Percentiles rank a stretch among this genome's conserved stretches.
These are phyloP conservation scores for Apodemia duryi DNA, from an alignment of 2,888 invertebrate genomes.

Conservation along the genomic window DNA sequence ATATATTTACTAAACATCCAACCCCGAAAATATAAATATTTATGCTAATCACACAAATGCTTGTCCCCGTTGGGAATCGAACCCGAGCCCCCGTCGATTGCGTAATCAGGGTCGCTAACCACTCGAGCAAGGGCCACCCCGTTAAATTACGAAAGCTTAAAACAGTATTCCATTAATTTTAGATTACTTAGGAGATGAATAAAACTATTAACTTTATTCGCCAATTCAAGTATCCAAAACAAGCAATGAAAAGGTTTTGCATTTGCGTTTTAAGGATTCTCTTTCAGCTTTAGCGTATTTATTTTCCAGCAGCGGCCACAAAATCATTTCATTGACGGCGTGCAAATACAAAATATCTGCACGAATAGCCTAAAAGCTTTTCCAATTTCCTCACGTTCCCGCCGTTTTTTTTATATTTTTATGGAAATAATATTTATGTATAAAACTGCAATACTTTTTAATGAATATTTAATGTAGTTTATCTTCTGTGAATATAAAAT, in stretches of 20 bases:
- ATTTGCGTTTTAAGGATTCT: slow-evolving; percentile 9
- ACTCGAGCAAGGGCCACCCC: too few species aligned
- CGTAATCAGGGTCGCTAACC: too few species aligned
- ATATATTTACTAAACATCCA: too few species aligned
- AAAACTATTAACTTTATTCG: neutral
- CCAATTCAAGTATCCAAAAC: neutral
- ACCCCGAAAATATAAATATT: too few species aligned
- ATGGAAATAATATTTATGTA: slow-evolving; percentile 13
- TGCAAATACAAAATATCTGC: slow-evolving; percentile 26
- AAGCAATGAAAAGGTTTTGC: slow-evolving; percentile 6
- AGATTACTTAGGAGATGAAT: neutral
- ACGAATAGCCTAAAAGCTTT: slow-evolving; percentile 28
- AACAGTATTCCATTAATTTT: too few species aligned
- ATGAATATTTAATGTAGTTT: too few species aligned
- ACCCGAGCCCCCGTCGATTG: too few species aligned
- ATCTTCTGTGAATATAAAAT: too few species aligned
- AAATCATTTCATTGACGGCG: slow-evolving; percentile 29
- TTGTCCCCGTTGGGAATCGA: too few species aligned
- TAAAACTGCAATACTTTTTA: neutral
- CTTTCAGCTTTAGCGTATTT: slow-evolving; percentile 18
- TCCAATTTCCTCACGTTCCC: slow-evolving; percentile 27
- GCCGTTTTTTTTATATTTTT: slow-evolving; percentile 27
- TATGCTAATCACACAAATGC: too few species aligned
- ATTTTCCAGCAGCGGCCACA: slow-evolving; percentile 25
- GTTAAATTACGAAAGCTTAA: too few species aligned